A percentile compares a stretch with the other conserved stretches of the same genome.
Conservation (phyloP, 2,113 vertebrate species). For the Colistium nudipinnis region DNA sequence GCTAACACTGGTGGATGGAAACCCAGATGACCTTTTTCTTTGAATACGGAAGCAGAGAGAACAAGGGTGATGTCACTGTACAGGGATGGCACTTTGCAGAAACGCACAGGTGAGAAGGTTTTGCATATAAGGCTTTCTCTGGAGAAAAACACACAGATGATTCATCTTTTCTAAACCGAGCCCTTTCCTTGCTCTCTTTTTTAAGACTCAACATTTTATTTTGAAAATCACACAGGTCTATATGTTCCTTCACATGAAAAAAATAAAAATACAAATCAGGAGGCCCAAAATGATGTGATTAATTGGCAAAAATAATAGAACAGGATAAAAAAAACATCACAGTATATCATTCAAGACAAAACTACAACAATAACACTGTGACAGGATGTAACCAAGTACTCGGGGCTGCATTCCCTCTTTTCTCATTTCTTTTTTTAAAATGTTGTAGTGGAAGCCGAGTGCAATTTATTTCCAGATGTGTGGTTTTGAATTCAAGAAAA, state of each 20-base stretch:
- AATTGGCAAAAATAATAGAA: constrained; percentile 77
- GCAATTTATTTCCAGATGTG: constrained; percentile 97
- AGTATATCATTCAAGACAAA: constrained; percentile 80
- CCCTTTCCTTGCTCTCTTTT: constrained; percentile 77
- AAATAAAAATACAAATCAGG: constrained; percentile 85
- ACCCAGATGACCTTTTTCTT: constrained; percentile 87
- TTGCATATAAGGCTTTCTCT: constrained; percentile 99
- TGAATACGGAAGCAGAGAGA: constrained; percentile 94
- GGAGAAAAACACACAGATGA: constrained; percentile 80
- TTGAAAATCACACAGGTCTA: constrained; percentile 94
- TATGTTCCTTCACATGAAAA: constrained; percentile 90
- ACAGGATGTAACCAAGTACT: constrained; percentile 81
- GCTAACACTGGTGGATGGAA: constrained; percentile 96
- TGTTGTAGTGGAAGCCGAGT: constrained; percentile 94
- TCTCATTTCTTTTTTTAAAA: constrained; percentile 41
- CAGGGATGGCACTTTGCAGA: constrained; percentile 98
- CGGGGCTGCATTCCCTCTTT: constrained; percentile 23
- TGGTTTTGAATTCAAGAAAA: constrained; percentile 93
- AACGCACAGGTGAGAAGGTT: constrained; percentile 95
- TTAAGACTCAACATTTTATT: constrained; percentile 89
- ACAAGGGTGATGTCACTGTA: constrained; percentile 90
- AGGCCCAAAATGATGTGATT: constrained; percentile 95
- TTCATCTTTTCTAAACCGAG: constrained; percentile 36
- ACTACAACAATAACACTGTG: constrained; percentile 86
- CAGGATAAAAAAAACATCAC: constrained; percentile 83